phyloP scores from a whole-genome alignment of 2,888 invertebrate species.

The Hypomecis atomaria region DNA sequence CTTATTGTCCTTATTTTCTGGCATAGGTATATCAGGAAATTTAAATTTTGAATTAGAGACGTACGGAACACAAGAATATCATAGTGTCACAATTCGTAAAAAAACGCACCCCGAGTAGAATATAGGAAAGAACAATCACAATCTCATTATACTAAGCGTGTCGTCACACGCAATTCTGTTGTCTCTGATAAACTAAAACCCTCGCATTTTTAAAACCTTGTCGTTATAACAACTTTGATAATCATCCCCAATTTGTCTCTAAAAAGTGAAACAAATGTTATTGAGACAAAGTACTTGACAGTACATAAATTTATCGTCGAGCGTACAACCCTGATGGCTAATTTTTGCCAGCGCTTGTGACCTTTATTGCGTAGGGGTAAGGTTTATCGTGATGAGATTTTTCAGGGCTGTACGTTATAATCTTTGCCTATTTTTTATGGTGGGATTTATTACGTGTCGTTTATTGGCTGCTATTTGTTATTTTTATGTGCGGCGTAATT shows the following conservation, averaged over 20 bases:
- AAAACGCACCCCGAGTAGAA: constrained; percentile 50
- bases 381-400: constrained; percentile 1
- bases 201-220: neutral
- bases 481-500: constrained; percentile 39
- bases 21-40: neutral
- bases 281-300: constrained; percentile 22
- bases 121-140: constrained; percentile 66
- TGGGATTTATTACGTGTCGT: constrained; percentile 45
- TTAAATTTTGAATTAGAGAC: constrained; percentile 6
- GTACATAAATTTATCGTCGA: constrained; percentile 21
- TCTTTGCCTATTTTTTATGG: constrained; percentile 44
- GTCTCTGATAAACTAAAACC: constrained; percentile 29
- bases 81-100: constrained; percentile 27
- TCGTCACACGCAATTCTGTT: constrained; percentile 65
- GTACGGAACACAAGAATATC: constrained; percentile 31
- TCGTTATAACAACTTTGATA: neutral
- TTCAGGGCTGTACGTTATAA: constrained; percentile 38
- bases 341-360: constrained; percentile 15
- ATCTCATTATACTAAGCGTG: constrained; percentile 67
- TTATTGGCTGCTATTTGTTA: constrained; percentile 47
- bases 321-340: constrained; percentile 18
- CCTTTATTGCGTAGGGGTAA: constrained; percentile 14
- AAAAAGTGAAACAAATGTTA: neutral
- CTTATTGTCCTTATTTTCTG: too few species aligned
- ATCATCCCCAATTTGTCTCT: neutral